phyloP scores from a whole-genome alignment of 2,888 invertebrate species.

The Oscheius sp. region DNA sequence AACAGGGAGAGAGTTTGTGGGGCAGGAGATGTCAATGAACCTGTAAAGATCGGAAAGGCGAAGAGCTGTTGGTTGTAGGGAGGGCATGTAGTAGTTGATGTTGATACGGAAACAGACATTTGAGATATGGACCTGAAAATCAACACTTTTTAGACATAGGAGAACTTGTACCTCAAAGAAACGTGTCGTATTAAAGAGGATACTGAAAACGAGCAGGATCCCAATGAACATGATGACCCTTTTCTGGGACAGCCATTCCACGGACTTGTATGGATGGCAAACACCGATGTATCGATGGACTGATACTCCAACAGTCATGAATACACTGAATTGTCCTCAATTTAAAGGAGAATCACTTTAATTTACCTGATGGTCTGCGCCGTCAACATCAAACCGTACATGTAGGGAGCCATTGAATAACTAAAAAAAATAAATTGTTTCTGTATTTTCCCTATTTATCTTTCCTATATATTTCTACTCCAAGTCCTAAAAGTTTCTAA shows the following conservation, averaged over 20 bases:
- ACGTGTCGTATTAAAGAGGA: slow-evolving; percentile 65
- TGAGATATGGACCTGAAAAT: slow-evolving; percentile 60
- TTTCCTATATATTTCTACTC: no score
- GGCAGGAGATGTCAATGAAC: slow-evolving; percentile 19
- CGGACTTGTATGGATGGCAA: slow-evolving; percentile 65
- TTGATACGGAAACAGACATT: slow-evolving; percentile 66
- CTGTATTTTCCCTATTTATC: no score
- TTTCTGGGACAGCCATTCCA: slow-evolving; percentile 51
- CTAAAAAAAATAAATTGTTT: slow-evolving; percentile 47
- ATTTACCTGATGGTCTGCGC: slow-evolving; percentile 66
- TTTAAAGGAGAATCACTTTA: background rate
- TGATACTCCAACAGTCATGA: slow-evolving; percentile 70
- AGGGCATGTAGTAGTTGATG: slow-evolving; percentile 66
- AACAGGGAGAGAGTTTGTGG: background rate
- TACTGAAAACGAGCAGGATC: slow-evolving; percentile 58
- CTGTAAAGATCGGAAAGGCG: slow-evolving; percentile 49
- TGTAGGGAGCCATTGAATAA: slow-evolving; percentile 64
- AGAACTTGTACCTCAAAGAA: slow-evolving; percentile 61
- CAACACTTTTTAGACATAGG: background rate
- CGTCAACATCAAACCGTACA: slow-evolving; percentile 68
- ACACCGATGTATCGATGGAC: slow-evolving; percentile 70
- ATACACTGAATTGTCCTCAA: slow-evolving; percentile 52
- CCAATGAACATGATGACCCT: slow-evolving; percentile 59
- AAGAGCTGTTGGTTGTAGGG: slow-evolving; percentile 54
- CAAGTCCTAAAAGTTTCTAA: no score